phyloP scores from a whole-genome alignment of 2,113 vertebrate species.

The Grantiella picta region DNA sequence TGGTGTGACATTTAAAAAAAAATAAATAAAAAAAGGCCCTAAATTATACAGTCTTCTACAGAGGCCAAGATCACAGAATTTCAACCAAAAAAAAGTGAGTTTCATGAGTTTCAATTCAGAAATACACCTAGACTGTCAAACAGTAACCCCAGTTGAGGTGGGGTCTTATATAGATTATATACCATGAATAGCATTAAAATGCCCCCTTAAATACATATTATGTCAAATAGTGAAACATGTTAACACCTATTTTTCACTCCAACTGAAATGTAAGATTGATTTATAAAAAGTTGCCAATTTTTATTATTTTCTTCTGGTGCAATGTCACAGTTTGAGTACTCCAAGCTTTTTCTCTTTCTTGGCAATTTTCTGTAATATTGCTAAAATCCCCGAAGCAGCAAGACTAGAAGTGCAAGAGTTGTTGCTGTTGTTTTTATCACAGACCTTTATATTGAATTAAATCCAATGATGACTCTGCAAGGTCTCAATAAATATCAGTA shows the following conservation, averaged over 20 bases:
- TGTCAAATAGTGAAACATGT: not conserved
- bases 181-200: not conserved
- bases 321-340: not conserved
- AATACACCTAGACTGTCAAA: not conserved
- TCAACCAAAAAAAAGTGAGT: not conserved
- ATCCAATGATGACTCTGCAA: not conserved
- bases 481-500: slow-evolving; percentile 20
- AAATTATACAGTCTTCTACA: not conserved
- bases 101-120: not conserved
- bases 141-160: not conserved
- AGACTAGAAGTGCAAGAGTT: not conserved
- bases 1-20: not conserved
- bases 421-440: not conserved
- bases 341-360: not conserved
- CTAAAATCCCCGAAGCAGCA: slow-evolving; percentile 3
- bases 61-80: not conserved
- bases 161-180: not conserved
- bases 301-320: not conserved
- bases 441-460: not conserved
- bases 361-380: not conserved
- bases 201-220: not conserved
- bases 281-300: not conserved
- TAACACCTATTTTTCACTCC: not conserved
- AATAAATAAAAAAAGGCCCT: not conserved
- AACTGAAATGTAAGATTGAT: not conserved